These are phyloP conservation scores for Venustoraphidia nigricollis DNA, from an alignment of 2,888 invertebrate genomes.

Conservation along the genomic window DNA sequence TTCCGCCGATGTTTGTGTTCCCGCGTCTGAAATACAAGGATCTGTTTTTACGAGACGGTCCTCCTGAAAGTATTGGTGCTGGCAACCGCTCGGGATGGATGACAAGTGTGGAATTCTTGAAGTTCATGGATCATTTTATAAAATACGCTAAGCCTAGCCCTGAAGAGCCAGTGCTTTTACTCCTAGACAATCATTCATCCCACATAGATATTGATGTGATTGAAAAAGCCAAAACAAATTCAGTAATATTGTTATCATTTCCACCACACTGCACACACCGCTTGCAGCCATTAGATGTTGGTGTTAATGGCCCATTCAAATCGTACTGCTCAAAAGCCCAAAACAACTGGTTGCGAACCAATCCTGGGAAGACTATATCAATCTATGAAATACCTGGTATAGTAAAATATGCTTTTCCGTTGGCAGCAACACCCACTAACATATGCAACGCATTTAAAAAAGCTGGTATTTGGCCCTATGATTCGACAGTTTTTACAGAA, in stretches of 20 bases:
- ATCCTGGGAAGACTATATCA: constrained; percentile 12
- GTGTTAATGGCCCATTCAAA: constrained; percentile 13
- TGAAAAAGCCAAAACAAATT: constrained; percentile 14
- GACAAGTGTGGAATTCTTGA: constrained; percentile 14
- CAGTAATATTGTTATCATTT: constrained; percentile 15
- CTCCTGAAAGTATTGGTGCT: constrained; percentile 17
- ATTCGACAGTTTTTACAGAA: constrained; percentile 9
- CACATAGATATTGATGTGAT: constrained; percentile 16
- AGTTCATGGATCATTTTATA: constrained; percentile 19
- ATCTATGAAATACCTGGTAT: constrained; percentile 13
- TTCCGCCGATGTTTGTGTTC: constrained; percentile 18
- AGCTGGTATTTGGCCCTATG: constrained; percentile 13
- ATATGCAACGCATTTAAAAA: constrained; percentile 11
- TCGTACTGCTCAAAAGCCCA: constrained; percentile 7
- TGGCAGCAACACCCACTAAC: constrained; percentile 11
- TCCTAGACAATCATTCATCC: constrained; percentile 19
- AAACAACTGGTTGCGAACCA: constrained; percentile 9
- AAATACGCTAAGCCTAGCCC: constrained; percentile 11
- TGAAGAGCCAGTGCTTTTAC: constrained; percentile 15
- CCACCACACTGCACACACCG: constrained; percentile 16
- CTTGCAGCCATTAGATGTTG: constrained; percentile 14
- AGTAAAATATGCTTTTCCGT: constrained; percentile 12
- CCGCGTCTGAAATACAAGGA: constrained; percentile 15
- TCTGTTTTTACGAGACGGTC: constrained; percentile 14
- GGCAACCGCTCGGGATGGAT: constrained; percentile 20